Percentiles rank a stretch among this genome's conserved stretches.
Evolutionary conservation across 2,797 vertebrate genomes (phyloP).

Genomic region (Fistularia commersonii): DNA sequence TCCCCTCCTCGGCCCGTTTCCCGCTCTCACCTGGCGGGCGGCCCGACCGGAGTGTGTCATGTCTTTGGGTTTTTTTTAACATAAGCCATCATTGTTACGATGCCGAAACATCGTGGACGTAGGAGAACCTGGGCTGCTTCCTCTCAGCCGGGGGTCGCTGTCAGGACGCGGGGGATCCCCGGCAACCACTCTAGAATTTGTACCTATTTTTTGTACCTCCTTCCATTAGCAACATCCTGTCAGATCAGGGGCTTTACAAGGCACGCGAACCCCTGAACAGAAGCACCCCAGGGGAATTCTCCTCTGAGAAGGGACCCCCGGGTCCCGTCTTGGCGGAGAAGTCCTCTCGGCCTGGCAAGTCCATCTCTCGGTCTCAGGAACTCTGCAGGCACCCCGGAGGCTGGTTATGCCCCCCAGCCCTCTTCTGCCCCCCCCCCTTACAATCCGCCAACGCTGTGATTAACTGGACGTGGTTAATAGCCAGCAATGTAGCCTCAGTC

Average conservation of each 20-base stretch:
- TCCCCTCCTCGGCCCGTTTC: conserved; percentile 2
- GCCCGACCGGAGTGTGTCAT: too few relatives aligned
- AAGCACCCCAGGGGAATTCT: background rate
- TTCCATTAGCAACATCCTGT: background rate
- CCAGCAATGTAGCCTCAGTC: conserved; percentile 16
- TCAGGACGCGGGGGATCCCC: too few relatives aligned
- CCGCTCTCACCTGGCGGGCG: background rate
- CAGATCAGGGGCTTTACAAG: background rate
- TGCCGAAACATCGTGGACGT: too few relatives aligned
- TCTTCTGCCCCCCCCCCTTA: background rate
- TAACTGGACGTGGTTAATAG: conserved; percentile 14
- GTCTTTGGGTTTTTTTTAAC: too few relatives aligned
- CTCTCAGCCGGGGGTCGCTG: too few relatives aligned
- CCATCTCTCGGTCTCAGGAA: conserved; percentile 51
- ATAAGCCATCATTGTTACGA: too few relatives aligned
- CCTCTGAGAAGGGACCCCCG: background rate
- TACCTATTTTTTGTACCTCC: background rate
- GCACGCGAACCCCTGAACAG: background rate
- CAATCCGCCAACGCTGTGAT: conserved; percentile 11
- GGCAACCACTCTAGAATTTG: background rate
- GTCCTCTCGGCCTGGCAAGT: conserved; percentile 9
- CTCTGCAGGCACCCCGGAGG: conserved; percentile 30
- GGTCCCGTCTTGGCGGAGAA: background rate
- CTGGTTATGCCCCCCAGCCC: background rate
- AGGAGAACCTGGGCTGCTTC: background rate